Evolutionary conservation across 1,140 invertebrate species (phyloP).

Genomic region (Oncopeltus fasciatus): DNA sequence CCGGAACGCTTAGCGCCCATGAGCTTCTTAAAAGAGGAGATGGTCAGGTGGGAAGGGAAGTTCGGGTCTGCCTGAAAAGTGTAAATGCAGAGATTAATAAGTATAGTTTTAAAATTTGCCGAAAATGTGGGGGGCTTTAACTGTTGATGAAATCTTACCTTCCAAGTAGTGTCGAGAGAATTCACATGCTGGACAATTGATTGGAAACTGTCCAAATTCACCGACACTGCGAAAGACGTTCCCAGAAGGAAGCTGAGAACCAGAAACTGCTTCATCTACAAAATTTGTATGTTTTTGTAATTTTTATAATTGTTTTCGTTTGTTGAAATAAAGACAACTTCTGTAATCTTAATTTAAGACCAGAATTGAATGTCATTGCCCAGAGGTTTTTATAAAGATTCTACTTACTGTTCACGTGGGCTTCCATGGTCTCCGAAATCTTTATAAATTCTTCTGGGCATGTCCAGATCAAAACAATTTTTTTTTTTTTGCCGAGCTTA

Average conservation of each 20-base stretch:
- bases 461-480: too few relatives aligned
- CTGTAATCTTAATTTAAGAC: too few relatives aligned
- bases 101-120: background rate
- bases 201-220: background rate
- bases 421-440: too few relatives aligned
- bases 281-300: too few relatives aligned
- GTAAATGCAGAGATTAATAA: background rate
- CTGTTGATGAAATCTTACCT: conserved; percentile 25
- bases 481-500: too few relatives aligned
- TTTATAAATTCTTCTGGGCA: too few relatives aligned
- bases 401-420: too few relatives aligned
- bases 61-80: conserved; percentile 46
- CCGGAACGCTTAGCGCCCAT: conserved; percentile 40
- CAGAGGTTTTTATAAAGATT: too few relatives aligned
- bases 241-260: background rate
- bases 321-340: too few relatives aligned
- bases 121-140: background rate
- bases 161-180: conserved; percentile 47
- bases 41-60: conserved; percentile 40
- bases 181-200: conserved; percentile 46
- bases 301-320: too few relatives aligned
- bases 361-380: too few relatives aligned
- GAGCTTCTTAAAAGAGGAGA: conserved; percentile 43
- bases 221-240: background rate
- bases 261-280: background rate